Conservation (phyloP, 2,797 vertebrate genomes). For the Fratercula arctica region DNA sequence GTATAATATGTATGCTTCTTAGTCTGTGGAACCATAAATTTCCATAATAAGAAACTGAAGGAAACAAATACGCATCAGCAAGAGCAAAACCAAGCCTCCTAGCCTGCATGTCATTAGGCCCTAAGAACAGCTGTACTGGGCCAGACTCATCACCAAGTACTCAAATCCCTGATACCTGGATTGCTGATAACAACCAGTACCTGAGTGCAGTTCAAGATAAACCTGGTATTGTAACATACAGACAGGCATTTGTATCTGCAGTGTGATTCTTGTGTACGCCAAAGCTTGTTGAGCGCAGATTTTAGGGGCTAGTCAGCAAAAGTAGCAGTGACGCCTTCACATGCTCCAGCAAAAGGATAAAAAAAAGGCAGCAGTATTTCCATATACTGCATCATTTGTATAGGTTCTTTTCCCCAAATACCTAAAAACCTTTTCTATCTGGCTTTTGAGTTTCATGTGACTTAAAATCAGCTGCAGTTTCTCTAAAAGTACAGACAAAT, state of each 20-base stretch:
- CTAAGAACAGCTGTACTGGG: no score
- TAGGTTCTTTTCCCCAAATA: not conserved
- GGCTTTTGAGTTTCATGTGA: not conserved
- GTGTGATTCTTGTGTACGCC: not conserved
- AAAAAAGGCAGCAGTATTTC: not conserved
- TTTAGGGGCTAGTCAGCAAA: not conserved
- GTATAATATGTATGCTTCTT: not conserved
- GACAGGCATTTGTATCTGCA: not conserved
- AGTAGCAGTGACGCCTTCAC: not conserved
- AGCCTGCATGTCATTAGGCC: not conserved
- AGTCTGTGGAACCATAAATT: not conserved
- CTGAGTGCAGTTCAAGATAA: not conserved
- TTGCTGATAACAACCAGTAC: not conserved
- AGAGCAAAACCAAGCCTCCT: not conserved
- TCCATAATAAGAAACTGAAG: not conserved
- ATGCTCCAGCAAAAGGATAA: not conserved
- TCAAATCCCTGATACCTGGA: not conserved
- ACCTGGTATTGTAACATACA: not conserved
- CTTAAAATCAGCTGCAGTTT: not conserved
- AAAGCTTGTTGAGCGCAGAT: not conserved
- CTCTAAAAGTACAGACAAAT: not conserved
- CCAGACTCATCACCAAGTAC: not conserved
- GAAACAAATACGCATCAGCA: not conserved
- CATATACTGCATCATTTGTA: not conserved
- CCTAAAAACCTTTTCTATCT: not conserved